These are phyloP conservation scores for Clarias laeviceps DNA, from an alignment of 2,797 vertebrate species.

Conservation along the genomic window DNA sequence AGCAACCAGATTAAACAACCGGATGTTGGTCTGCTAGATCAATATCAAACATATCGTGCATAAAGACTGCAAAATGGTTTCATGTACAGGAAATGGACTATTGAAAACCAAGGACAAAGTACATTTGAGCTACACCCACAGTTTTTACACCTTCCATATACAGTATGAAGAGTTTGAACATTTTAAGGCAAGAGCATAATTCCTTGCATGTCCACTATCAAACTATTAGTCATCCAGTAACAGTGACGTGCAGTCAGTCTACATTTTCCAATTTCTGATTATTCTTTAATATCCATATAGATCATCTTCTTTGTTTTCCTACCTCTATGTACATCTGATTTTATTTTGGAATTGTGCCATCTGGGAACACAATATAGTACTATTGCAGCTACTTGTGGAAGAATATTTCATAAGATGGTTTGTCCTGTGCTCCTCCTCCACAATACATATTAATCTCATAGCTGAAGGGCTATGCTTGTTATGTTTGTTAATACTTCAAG, in stretches of 20 bases:
- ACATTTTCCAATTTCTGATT: slow-evolving; percentile 31
- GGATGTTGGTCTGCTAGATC: slow-evolving; percentile 22
- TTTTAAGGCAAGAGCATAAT: slow-evolving; percentile 46
- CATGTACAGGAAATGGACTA: slow-evolving; percentile 20
- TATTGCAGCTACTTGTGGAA: neutral
- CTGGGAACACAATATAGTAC: neutral
- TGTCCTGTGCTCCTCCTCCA: too few relatives aligned
- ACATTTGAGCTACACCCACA: slow-evolving; percentile 48
- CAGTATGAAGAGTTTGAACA: slow-evolving; percentile 58
- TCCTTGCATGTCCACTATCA: slow-evolving; percentile 38
- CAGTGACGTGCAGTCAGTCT: slow-evolving; percentile 8
- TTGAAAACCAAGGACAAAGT: slow-evolving; percentile 10
- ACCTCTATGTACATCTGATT: neutral
- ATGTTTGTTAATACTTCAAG: neutral
- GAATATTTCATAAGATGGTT: neutral
- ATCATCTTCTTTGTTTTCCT: slow-evolving; percentile 18
- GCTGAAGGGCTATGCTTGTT: neutral
- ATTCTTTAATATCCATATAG: slow-evolving; percentile 34
- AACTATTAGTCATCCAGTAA: slow-evolving; percentile 19
- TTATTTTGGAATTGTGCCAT: neutral
- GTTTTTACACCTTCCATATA: slow-evolving; percentile 65
- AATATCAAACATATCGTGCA: slow-evolving; percentile 25
- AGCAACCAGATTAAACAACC: neutral
- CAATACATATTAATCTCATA: neutral
- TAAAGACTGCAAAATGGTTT: neutral